Conservation (phyloP, 1,140 invertebrate genomes). For the Amphibalanus amphitrite region DNA sequence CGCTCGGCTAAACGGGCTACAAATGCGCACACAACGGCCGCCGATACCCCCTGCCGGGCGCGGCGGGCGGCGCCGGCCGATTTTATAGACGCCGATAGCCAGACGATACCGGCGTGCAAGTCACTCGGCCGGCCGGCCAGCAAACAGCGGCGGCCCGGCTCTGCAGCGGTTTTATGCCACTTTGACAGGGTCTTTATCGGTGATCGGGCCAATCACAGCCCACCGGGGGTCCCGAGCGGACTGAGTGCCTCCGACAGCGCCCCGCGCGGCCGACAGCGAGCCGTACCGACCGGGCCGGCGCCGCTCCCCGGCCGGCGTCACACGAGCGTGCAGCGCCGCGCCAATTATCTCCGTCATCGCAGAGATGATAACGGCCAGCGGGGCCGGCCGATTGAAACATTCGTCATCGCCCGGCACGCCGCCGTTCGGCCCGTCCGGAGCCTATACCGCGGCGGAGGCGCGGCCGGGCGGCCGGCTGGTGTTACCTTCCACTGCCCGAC, state of each 20-base stretch:
- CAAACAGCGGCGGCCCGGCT: background rate
- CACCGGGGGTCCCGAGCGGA: background rate
- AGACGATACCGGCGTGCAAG: background rate
- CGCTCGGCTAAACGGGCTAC: too few species aligned
- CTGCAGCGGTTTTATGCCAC: background rate
- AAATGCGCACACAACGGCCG: too few species aligned
- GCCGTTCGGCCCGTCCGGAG: too few species aligned
- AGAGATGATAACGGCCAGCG: background rate
- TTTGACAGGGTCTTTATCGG: conserved; percentile 1
- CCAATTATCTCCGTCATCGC: background rate
- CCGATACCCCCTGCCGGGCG: too few species aligned
- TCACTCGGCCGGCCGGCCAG: background rate
- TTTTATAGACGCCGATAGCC: background rate
- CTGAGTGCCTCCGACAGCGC: background rate
- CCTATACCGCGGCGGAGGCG: background rate
- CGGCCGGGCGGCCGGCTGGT: background rate
- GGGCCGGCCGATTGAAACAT: background rate
- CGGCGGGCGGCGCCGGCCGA: too few species aligned
- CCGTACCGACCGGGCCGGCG: background rate
- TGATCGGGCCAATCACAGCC: background rate
- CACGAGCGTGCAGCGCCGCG: background rate
- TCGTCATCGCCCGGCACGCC: background rate
- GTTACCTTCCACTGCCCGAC: background rate
- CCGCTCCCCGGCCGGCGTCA: background rate
- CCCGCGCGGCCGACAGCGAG: too few species aligned